These are phyloP conservation scores for Notocelia uddmanniana DNA, from an alignment of 2,888 invertebrate genomes.

Conservation along the genomic window DNA sequence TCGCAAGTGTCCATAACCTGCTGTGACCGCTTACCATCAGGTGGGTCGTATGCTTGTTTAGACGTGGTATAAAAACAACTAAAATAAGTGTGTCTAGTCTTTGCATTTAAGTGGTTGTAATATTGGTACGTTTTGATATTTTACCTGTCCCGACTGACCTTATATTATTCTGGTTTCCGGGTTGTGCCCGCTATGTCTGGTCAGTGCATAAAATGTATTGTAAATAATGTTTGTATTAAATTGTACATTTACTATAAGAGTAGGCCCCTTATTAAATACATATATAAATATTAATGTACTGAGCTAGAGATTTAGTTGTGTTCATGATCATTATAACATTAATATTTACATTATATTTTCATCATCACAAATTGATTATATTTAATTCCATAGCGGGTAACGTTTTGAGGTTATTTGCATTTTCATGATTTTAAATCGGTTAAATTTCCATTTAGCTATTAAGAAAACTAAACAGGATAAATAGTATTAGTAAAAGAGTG, in stretches of 20 bases:
- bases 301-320: constrained; percentile 21
- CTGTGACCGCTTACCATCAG: no score
- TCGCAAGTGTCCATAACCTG: no score
- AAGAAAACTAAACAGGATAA: not conserved
- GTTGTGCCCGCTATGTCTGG: no score
- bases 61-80: no score
- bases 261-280: constrained; percentile 34
- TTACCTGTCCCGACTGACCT: no score
- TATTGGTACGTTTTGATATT: no score
- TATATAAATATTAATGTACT: constrained; percentile 26
- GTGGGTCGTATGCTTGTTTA: no score
- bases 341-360: not conserved
- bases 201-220: constrained; percentile 24
- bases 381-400: not conserved
- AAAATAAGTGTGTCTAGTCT: no score
- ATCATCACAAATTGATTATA: not conserved
- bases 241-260: constrained; percentile 42
- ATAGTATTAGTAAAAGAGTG: not conserved
- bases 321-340: not conserved
- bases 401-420: not conserved
- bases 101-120: no score
- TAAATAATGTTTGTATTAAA: constrained; percentile 43
- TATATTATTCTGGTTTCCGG: no score
- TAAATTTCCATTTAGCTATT: not conserved
- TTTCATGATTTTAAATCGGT: no score